Evolutionary conservation across 2,888 invertebrate species (phyloP).

Genomic region (Tachina lurida): DNA sequence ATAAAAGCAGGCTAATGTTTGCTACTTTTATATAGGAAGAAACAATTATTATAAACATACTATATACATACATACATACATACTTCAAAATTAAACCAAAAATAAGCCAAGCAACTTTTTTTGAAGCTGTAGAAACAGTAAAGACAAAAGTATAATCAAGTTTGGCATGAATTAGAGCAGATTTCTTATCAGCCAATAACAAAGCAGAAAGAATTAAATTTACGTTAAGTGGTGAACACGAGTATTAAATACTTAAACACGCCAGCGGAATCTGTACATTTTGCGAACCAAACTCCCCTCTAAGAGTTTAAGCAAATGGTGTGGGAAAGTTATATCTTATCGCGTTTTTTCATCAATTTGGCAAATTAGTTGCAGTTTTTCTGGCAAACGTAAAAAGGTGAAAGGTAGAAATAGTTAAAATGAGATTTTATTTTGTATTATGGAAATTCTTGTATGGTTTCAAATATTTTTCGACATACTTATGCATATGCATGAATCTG

Average conservation of each 20-base stretch:
- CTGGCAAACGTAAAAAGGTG: background rate
- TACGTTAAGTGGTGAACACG: conserved; percentile 40
- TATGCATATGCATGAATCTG: no score
- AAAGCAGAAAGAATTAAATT: conserved; percentile 26
- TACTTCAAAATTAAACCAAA: background rate
- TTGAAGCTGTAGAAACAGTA: background rate
- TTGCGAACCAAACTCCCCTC: background rate
- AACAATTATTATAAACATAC: conserved; percentile 24
- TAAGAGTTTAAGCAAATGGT: background rate
- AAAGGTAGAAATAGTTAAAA: background rate
- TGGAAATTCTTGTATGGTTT: background rate
- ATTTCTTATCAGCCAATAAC: conserved; percentile 48
- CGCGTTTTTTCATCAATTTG: background rate
- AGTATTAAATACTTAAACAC: conserved; percentile 28
- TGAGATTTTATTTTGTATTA: background rate
- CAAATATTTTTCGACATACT: background rate
- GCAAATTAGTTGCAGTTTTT: background rate
- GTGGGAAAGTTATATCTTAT: conserved; percentile 13
- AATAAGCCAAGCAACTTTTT: background rate
- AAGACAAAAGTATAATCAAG: conserved; percentile 31
- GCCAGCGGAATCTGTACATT: background rate
- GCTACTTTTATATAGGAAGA: background rate
- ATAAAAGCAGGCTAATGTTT: background rate
- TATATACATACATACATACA: conserved; percentile 21
- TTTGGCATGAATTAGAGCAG: conserved; percentile 58